Base-by-base conservation (phyloP, 2,797 vertebrate species). In the Allochrocebus solatus region DNA sequence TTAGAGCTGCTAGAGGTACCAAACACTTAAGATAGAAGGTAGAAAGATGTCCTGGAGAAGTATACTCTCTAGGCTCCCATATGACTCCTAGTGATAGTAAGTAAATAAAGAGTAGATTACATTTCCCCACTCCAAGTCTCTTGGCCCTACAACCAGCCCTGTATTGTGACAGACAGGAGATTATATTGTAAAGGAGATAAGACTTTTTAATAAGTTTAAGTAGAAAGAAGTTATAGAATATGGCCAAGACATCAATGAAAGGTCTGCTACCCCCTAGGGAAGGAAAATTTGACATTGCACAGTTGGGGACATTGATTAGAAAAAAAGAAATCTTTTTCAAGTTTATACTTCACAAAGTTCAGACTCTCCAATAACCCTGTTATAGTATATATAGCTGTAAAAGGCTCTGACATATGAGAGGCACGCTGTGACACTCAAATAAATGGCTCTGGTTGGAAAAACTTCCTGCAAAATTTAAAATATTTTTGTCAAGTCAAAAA, bases 241-340 rank as follows among this genome's bases (percentile, higher is more conserved):
- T 80, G 9, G 26, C 39, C 22, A 81, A 92, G 30, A 64, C 10
- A 13, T 93, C 46, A 67, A 41, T 95, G 82, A 85, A 93, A 93
- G 7, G 70, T 89, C 78, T 70, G 24, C 43, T 83, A 84, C 19
- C 33, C 33, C 8, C 26, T 28, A 83, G 41, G 57, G 30, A 87
- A 70, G 72, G 41, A 50, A 95, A 30, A 93, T 83, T 79, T 94
- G 30, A 50, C 24, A 36, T 64, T 87, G 21, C 24, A 95, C 53
- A 94, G 8, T 64, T 75, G 55, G 13, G n/a, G 22, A 19, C 43
- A 94, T 3, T 91, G 10, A 96, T 93, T 94, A 57, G 39, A 93
- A 16, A 96, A 94, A 88, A 90, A 88, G 85, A 96, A 97, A 84
- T 93, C 2, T 41, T 81, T 93, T 96, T 55, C 33, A 57, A 92